Conservation (phyloP, 2,113 vertebrate species). For the Coryphaenoides rupestris region DNA sequence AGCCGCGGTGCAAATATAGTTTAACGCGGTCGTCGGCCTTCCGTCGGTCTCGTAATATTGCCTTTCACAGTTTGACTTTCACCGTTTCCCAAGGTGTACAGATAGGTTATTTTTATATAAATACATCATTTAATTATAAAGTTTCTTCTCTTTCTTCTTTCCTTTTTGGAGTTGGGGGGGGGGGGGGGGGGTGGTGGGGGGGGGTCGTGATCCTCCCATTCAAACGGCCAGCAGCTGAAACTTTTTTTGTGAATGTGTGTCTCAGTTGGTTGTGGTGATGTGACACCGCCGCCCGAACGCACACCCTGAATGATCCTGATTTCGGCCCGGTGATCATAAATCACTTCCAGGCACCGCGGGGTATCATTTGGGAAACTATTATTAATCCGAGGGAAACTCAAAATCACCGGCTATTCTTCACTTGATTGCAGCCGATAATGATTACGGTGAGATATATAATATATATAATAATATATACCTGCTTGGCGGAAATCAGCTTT, state of each 20-base stretch:
- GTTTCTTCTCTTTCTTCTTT: neutral
- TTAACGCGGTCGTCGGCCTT: no score
- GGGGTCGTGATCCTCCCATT: neutral
- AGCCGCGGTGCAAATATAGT: no score
- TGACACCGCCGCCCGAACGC: no score
- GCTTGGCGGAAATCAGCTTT: no score
- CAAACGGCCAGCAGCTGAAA: slow-evolving; percentile 23
- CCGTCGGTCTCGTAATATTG: no score
- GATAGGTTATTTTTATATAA: neutral
- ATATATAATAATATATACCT: no score
- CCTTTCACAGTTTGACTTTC: no score
- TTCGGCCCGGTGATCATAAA: slow-evolving; percentile 7
- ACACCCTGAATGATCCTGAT: neutral
- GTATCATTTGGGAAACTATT: slow-evolving; percentile 1
- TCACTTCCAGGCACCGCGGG: slow-evolving; percentile 6
- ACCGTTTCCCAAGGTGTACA: no score
- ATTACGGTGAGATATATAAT: no score
- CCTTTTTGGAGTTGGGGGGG: neutral
- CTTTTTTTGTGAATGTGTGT: slow-evolving; percentile 15
- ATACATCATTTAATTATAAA: slow-evolving; percentile 8
- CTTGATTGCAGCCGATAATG: slow-evolving; percentile 21
- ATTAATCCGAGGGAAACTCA: slow-evolving; percentile 8
- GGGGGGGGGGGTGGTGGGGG: no score
- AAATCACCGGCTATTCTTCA: slow-evolving; percentile 13
- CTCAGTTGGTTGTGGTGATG: neutral